Evolutionary conservation across 1,140 invertebrate genomes (phyloP).

Genomic region (Anastatus disparis): DNA sequence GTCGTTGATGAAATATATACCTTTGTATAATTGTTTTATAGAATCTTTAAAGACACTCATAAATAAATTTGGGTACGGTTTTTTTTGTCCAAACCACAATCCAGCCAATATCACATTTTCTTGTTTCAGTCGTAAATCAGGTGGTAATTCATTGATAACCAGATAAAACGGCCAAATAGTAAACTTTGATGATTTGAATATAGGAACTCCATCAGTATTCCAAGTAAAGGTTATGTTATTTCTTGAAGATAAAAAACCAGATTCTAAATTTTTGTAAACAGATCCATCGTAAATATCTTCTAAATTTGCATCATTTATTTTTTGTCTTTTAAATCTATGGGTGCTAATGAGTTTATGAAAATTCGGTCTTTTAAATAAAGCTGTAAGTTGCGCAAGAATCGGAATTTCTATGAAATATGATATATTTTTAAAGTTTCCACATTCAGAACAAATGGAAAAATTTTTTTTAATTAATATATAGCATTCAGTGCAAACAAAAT

Average conservation of each 20-base stretch:
- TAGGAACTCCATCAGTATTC: neutral
- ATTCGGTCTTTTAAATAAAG: too few species aligned
- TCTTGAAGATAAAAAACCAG: neutral
- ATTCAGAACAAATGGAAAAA: too few species aligned
- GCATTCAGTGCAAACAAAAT: too few species aligned
- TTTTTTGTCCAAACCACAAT: slow-evolving; percentile 6
- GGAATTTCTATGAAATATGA: too few species aligned
- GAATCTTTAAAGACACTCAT: too few species aligned
- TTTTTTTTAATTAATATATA: too few species aligned
- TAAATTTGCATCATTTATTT: too few species aligned
- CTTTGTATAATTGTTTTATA: neutral
- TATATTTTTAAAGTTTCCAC: too few species aligned
- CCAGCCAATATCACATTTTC: slow-evolving; percentile 16
- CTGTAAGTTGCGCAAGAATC: too few species aligned
- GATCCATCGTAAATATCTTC: too few species aligned
- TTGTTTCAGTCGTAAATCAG: neutral
- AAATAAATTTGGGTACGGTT: neutral
- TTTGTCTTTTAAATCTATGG: too few species aligned
- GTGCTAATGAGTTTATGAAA: too few species aligned
- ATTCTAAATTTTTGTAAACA: neutral
- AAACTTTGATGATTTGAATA: slow-evolving; percentile 10
- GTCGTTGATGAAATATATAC: neutral
- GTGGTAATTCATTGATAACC: slow-evolving; percentile 3
- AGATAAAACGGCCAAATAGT: slow-evolving; percentile 8
- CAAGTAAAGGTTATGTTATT: slow-evolving; percentile 13